Evolutionary conservation across 2,113 vertebrate genomes (phyloP).

Genomic region (Oryzias javanicus): DNA sequence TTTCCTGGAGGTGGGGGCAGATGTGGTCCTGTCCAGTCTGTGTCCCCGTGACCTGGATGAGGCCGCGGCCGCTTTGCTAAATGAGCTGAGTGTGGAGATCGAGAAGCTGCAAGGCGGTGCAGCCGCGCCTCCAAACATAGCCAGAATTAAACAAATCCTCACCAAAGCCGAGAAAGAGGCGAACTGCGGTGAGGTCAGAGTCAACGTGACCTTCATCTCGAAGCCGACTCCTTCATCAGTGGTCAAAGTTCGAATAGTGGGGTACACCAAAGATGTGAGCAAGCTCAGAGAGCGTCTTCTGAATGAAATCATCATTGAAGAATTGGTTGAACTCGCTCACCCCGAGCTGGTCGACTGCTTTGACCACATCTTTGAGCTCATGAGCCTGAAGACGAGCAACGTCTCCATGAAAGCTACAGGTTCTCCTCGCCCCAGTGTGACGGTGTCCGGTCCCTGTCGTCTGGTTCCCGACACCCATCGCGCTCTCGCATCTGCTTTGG

Average conservation of each 20-base stretch:
- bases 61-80: conserved; percentile 26
- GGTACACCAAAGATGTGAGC: conserved; percentile 49
- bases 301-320: conserved; percentile 24
- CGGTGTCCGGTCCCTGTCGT: conserved; percentile 49
- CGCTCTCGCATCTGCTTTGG: conserved; percentile 15
- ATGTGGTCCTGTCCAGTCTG: conserved; percentile 58
- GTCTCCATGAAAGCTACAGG: conserved; percentile 21
- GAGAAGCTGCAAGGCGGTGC: conserved; percentile 32
- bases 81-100: conserved; percentile 37
- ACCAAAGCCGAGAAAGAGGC: conserved; percentile 5
- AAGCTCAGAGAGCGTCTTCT: conserved; percentile 44
- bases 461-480: conserved; percentile 24
- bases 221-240: not conserved
- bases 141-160: conserved; percentile 47
- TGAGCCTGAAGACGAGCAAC: conserved; percentile 8
- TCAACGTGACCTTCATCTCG: conserved; percentile 44
- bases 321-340: conserved; percentile 22
- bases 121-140: conserved; percentile 24
- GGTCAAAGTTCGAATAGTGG: conserved; percentile 43
- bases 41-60: conserved; percentile 55
- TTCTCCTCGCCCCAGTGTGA: conserved; percentile 20
- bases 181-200: conserved; percentile 31
- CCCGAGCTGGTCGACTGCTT: conserved; percentile 56
- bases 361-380: conserved; percentile 29
- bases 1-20: conserved; percentile 29